Evolutionary conservation across 2,113 vertebrate genomes (phyloP), one percentile per base, ranked within the genome.

Genomic region (Carollia perspicillata): DNA sequence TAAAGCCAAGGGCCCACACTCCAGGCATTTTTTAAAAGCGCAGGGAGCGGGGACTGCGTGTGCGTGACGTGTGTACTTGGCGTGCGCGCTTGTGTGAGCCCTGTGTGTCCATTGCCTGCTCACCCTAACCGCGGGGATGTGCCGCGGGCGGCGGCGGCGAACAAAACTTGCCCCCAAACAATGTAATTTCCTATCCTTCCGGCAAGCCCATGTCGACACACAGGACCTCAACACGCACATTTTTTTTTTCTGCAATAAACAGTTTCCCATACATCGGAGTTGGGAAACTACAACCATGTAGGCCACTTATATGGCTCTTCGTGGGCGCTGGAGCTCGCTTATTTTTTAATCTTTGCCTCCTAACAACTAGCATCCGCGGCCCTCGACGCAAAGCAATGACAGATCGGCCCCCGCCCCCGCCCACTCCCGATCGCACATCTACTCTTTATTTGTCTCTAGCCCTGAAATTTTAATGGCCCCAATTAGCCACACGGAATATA

Each of bases 401-500:
- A 65, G 92, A 94, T 80, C 53, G 3, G 74, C 37, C 37, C 44
- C 44, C 63, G 33, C 37, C 55, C 37, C 37, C 63, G 1, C n/a
- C 58, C 51, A 10, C 23, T 40, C 66, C 3, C 35, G 97, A 66
- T 4, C 51, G n/a, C 3, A 30, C 42, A 18, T 63, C 81, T 98
- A 72, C 93, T 94, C 86, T 42, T 78, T 91, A 91, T 84, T 96
- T 75, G 69, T 55, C 66, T 90, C 92, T 92, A 85, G 84, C 74
- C 66, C 94, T 65, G 80, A 68, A 92, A 95, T 98, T 98, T 98
- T 98, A 98, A 98, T 97, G 95, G 63, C 66, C 81, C 95, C 97
- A 98, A 98, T 98, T 98, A 98, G 97, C 97, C 97, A 97, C 95
- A 90, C 47, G 77, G 97, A 98, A 96, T 96, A 96, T 97, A 98